Conservation (phyloP, 2,888 invertebrate species). For the Tenthredo scrophulariae region DNA sequence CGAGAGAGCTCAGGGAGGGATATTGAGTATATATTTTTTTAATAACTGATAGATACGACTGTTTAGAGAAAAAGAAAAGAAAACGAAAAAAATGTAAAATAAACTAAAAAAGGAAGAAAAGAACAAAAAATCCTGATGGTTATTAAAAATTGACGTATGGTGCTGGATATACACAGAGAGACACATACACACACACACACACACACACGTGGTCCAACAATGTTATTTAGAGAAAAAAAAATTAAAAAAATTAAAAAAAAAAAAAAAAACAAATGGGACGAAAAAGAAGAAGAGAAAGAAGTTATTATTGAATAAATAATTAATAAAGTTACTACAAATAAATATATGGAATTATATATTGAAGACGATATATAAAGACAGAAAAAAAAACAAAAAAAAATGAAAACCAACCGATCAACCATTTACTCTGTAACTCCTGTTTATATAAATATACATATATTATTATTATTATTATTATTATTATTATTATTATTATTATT, state of each 20-base stretch:
- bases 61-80: not conserved
- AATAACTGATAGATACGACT: constrained; percentile 60
- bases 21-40: constrained; percentile 73
- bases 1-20: constrained; percentile 73
- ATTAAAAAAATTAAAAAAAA: constrained; percentile 73
- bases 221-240: constrained; percentile 74
- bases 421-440: constrained; percentile 12
- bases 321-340: not conserved
- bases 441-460: not conserved
- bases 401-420: constrained; percentile 1
- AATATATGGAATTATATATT: constrained; percentile 9
- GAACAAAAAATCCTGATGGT: not conserved
- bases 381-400: not conserved
- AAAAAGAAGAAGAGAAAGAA: not conserved
- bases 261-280: constrained; percentile 41
- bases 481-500: not conserved
- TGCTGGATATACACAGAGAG: constrained; percentile 72
- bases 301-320: not conserved
- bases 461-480: constrained; percentile 16
- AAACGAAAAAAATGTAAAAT: not conserved
- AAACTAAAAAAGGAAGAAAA: not conserved
- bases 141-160: constrained; percentile 67
- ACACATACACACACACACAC: constrained; percentile 59
- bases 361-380: not conserved
- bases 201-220: constrained; percentile 74